Base-by-base conservation (phyloP, 1,140 invertebrate genomes). In the Bathynomus jamesi region DNA sequence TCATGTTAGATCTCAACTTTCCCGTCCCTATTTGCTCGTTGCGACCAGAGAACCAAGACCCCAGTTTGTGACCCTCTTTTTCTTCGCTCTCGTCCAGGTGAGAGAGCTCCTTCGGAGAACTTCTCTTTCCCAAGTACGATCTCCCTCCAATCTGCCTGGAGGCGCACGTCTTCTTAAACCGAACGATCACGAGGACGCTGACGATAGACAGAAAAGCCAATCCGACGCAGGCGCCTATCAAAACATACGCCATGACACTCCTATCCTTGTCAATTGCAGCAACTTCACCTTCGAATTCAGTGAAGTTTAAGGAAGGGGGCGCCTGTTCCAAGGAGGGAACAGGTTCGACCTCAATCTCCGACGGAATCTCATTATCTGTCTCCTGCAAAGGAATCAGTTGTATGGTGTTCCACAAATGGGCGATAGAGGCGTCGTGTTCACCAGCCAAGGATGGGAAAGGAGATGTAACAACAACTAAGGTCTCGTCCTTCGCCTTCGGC, bases 11-110 rank as follows among this genome's bases (percentile, higher is more conserved):
- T 21, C 75, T 68, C 24, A 76, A 67, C 32, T 76, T 76, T 17
- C 75, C 70, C 25, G 75, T 71, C 7, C 75, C 75, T 25, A 76
- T 30, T 2, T 60, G 61, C 30, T 73, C 75, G 25, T 73, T 71
- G 11, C 70, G 69, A n/a, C 74, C 75, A 30, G 75, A 73, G 31
- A 76, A 76, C 75, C 75, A 76, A 1, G 75, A 76, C 66, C 75
- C 75, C 28, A 76, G 61, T 63, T 76, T 76, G 60, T 76, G 75
- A 17, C 75, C 75, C 28, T 68, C 70, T n/a, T 70, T 65, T 28
- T 67, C 71, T 10, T 60, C 70, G 24, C 53, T 70, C 29, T 66
- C 70, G n/a, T 64, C 71, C 24, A 30, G 71, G 28, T 69, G 28
- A 0, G 75, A 76, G 0, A 73, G 68, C 27, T 71, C 68, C 28